Conservation (phyloP, 2,113 vertebrate species). For the Phoenicopterus ruber region DNA sequence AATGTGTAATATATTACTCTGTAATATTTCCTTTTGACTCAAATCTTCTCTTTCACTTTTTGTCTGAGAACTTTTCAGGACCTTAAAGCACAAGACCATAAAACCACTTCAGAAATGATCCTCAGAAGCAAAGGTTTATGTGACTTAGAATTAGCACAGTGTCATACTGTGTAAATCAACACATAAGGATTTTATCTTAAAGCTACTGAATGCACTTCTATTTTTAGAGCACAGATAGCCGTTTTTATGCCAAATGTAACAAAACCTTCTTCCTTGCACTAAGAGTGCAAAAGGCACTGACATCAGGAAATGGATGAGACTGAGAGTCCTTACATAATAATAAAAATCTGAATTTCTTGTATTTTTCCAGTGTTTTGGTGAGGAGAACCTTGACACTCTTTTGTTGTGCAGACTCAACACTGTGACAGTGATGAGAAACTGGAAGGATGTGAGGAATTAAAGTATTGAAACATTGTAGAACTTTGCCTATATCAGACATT, state of each 20-base stretch:
- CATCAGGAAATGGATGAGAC: neutral
- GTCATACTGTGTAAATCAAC: neutral
- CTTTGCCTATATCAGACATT: neutral
- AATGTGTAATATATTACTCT: no score
- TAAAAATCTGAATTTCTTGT: neutral
- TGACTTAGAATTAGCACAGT: neutral
- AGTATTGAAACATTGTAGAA: neutral
- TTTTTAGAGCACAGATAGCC: neutral
- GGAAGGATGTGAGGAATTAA: neutral
- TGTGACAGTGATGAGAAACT: neutral
- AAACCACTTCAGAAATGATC: neutral
- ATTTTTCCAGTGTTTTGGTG: neutral
- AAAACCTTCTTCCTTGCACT: neutral
- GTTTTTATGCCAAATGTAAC: neutral
- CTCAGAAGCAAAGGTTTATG: neutral
- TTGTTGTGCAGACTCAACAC: neutral
- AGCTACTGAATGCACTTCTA: neutral
- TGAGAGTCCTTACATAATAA: neutral
- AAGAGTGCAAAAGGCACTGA: neutral
- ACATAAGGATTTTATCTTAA: neutral
- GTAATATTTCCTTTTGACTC: constrained; percentile 24
- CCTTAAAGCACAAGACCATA: neutral
- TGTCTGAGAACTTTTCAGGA: neutral
- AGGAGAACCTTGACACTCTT: neutral
- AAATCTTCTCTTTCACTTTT: constrained; percentile 1